Percentiles rank a stretch among this genome's conserved stretches.
These are phyloP conservation scores for Alosa sapidissima DNA, from an alignment of 2,797 vertebrate genomes.

Conservation along the genomic window DNA sequence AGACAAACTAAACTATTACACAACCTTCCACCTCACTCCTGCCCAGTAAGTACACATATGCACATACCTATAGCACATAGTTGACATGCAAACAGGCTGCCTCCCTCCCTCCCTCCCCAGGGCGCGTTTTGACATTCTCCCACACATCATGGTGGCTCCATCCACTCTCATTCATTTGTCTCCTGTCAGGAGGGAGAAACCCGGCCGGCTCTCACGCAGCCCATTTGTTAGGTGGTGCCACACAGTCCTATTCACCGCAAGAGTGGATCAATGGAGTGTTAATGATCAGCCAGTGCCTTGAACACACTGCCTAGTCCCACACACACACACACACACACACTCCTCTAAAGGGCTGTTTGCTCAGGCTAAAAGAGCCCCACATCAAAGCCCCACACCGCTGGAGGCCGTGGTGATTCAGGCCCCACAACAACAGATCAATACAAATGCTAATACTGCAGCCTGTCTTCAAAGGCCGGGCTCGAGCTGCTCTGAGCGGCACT, in stretches of 20 bases:
- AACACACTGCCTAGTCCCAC: not conserved
- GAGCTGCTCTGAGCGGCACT: not conserved
- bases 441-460: slow-evolving; percentile 5
- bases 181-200: not conserved
- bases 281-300: slow-evolving; percentile 42
- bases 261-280: slow-evolving; percentile 43
- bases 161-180: not conserved
- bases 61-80: not conserved
- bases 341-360: slow-evolving; percentile 2
- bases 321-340: slow-evolving; percentile 1
- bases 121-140: not conserved
- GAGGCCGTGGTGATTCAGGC: not conserved
- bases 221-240: slow-evolving; percentile 34
- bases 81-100: not conserved
- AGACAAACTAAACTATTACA: not conserved
- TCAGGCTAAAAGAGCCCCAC: slow-evolving; percentile 9
- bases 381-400: slow-evolving; percentile 9
- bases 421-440: slow-evolving; percentile 7
- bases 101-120: not conserved
- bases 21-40: not conserved
- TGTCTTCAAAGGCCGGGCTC: not conserved
- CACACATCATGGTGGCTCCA: not conserved
- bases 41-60: not conserved
- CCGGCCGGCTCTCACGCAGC: not conserved
- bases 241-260: slow-evolving; percentile 21